Conservation (phyloP, 2,888 invertebrate genomes). For the Macrophya alboannulata region DNA sequence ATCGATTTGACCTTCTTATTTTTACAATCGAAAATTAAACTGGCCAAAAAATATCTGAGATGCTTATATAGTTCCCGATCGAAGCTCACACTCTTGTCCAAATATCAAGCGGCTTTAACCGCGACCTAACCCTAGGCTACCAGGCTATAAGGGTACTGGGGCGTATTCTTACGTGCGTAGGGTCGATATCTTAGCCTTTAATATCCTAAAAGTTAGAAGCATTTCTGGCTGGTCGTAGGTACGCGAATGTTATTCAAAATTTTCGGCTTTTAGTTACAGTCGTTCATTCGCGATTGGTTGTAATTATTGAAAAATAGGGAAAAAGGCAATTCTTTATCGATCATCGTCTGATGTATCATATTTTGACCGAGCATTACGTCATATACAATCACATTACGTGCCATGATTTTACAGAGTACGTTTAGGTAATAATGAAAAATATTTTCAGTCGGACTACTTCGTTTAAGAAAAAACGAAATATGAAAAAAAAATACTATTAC, state of each 20-base stretch:
- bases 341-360: background rate
- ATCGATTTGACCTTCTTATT: background rate
- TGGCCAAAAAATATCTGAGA: background rate
- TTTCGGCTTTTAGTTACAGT: background rate
- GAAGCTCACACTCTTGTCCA: conserved; percentile 1
- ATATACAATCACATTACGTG: too few relatives aligned
- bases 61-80: background rate
- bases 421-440: too few relatives aligned
- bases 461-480: background rate
- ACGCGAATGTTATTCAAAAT: conserved; percentile 24
- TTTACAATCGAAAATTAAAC: background rate
- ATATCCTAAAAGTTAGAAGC: conserved; percentile 50
- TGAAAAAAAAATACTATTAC: background rate
- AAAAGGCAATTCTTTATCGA: background rate
- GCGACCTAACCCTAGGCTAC: conserved; percentile 38
- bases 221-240: conserved; percentile 1
- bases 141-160: conserved; percentile 37
- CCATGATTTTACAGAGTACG: too few relatives aligned
- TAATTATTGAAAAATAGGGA: background rate
- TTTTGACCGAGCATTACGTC: background rate
- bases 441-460: background rate
- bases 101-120: conserved; percentile 1
- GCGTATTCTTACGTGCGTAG: conserved; percentile 55
- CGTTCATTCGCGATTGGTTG: background rate
- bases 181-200: conserved; percentile 53